Evolutionary conservation across 1,140 invertebrate genomes (phyloP).

Genomic region (Drosophila murphyi): DNA sequence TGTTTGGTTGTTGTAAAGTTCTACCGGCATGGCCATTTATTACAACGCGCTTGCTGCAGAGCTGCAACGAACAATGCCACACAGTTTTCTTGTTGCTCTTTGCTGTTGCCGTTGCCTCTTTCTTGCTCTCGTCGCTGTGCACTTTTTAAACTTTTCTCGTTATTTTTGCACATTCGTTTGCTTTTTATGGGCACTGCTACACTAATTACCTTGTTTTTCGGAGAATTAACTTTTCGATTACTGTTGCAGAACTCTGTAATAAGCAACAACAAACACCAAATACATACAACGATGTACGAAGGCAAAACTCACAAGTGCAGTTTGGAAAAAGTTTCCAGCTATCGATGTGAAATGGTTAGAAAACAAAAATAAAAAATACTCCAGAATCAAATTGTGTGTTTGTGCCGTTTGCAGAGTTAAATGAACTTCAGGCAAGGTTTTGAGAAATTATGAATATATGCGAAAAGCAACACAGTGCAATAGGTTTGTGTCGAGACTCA

Average conservation of each 20-base stretch:
- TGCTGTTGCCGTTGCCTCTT: conserved; percentile 47
- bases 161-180: conserved; percentile 82
- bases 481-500: conserved; percentile 5
- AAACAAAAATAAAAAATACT: conserved; percentile 10
- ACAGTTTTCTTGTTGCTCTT: conserved; percentile 53
- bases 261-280: conserved; percentile 20
- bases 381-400: conserved; percentile 53
- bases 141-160: conserved; percentile 80
- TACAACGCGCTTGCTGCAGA: conserved; percentile 62
- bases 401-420: conserved; percentile 30
- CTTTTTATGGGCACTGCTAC: conserved; percentile 78
- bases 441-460: conserved; percentile 68
- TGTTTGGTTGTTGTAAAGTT: conserved; percentile 28
- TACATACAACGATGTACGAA: conserved; percentile 17
- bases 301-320: conserved; percentile 67
- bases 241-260: conserved; percentile 53
- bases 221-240: conserved; percentile 82
- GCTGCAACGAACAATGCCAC: conserved; percentile 58
- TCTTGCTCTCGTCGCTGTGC: conserved; percentile 39
- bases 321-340: conserved; percentile 51
- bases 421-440: conserved; percentile 47
- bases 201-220: conserved; percentile 83
- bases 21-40: conserved; percentile 62
- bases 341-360: conserved; percentile 46
- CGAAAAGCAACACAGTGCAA: conserved; percentile 36